Evolutionary conservation across 2,888 invertebrate species (phyloP).

Genomic region (Margaritifera margaritifera): DNA sequence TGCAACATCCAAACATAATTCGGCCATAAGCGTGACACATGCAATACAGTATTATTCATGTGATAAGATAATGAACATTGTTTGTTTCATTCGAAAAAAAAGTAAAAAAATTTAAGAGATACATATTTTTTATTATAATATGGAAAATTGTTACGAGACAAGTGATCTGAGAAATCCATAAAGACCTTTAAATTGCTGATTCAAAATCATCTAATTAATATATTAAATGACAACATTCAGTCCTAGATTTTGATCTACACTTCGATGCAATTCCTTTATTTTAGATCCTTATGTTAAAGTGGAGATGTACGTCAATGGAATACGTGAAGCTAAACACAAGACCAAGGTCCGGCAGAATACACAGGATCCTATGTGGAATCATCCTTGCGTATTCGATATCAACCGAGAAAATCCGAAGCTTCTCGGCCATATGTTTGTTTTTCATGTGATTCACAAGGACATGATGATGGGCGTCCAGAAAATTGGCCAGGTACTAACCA

Average conservation of each 20-base stretch:
- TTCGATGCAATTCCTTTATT: constrained; percentile 4
- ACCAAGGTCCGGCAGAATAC: constrained; percentile 67
- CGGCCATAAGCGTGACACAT: no score
- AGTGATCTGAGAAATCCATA: no score
- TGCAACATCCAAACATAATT: no score
- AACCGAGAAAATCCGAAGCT: constrained; percentile 67
- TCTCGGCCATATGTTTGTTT: constrained; percentile 66
- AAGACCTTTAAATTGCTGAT: no score
- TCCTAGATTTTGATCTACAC: background rate
- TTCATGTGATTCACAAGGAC: constrained; percentile 66
- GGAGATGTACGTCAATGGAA: constrained; percentile 67
- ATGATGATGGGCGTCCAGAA: constrained; percentile 68
- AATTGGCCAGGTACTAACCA: constrained; percentile 59
- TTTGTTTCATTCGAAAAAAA: no score
- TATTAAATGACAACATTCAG: no score
- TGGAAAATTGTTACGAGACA: no score
- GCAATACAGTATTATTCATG: no score
- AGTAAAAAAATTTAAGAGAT: no score
- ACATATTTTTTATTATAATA: no score
- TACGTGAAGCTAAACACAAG: constrained; percentile 65
- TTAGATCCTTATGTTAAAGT: constrained; percentile 67
- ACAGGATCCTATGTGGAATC: constrained; percentile 66
- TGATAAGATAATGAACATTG: no score
- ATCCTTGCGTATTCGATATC: constrained; percentile 65
- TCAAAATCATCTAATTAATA: no score